phyloP scores from a whole-genome alignment of 1,140 invertebrate genomes.

The Drosophila rufa region DNA sequence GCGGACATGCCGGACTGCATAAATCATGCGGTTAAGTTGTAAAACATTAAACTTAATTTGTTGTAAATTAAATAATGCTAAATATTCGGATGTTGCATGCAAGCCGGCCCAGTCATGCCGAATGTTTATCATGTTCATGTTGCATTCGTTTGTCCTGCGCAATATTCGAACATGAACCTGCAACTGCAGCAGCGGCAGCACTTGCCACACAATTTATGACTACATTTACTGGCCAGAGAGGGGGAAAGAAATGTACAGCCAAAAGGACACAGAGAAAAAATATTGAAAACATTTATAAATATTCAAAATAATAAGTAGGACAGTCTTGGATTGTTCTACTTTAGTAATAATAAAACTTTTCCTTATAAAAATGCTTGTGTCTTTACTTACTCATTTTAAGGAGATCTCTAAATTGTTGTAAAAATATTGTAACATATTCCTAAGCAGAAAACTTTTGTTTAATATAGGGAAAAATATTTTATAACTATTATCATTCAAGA shows the following conservation, averaged over 20 bases:
- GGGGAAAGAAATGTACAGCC: conserved; percentile 11
- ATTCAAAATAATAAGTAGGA: neutral
- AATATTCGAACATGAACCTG: conserved; percentile 59
- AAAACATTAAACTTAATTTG: conserved; percentile 80
- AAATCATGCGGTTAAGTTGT: conserved; percentile 73
- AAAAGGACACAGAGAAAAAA: conserved; percentile 7
- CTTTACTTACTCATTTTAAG: too few species aligned
- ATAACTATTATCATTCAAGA: too few species aligned
- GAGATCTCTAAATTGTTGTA: neutral
- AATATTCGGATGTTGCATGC: conserved; percentile 59
- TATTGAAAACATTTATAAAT: neutral
- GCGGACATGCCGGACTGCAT: conserved; percentile 48
- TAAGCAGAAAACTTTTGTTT: too few species aligned
- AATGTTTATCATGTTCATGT: conserved; percentile 55
- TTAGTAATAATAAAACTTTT: too few species aligned
- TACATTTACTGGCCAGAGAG: conserved; percentile 57
- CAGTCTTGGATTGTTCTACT: too few species aligned
- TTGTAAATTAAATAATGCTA: conserved; percentile 79
- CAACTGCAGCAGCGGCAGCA: conserved; percentile 49
- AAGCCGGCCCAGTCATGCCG: conserved; percentile 31
- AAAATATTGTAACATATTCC: too few species aligned
- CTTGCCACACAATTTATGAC: conserved; percentile 79
- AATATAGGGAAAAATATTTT: too few species aligned
- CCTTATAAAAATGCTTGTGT: too few species aligned
- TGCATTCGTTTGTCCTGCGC: conserved; percentile 59